These are phyloP conservation scores for Artibeus lituratus DNA, from an alignment of 2,797 vertebrate species.

Conservation along the genomic window DNA sequence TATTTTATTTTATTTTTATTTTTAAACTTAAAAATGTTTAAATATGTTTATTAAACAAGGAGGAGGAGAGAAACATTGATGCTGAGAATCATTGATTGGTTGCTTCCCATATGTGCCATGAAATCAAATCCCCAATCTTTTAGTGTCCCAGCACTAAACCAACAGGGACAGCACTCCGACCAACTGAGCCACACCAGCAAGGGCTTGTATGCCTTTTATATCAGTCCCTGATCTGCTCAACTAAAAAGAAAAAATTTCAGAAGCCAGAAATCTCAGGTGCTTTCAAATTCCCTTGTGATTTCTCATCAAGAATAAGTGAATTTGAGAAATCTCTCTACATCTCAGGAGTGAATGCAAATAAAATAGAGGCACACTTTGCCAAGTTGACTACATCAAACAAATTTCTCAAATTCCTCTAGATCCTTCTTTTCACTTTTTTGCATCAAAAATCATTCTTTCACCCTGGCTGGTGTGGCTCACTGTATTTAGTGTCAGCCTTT, in stretches of 20 bases:
- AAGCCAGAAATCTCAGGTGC: neutral
- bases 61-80: neutral
- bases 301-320: neutral
- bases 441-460: neutral
- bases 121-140: neutral
- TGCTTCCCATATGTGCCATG: neutral
- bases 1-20: too few relatives aligned
- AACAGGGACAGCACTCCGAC: neutral
- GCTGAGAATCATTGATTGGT: neutral
- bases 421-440: neutral
- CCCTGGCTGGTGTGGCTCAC: too few relatives aligned
- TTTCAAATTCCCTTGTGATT: conserved; percentile 24
- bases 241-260: neutral
- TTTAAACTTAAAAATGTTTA: neutral
- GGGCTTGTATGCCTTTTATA: neutral
- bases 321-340: neutral
- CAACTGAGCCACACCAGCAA: neutral
- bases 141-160: neutral
- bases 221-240: neutral
- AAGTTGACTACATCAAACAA: neutral
- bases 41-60: neutral
- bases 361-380: neutral
- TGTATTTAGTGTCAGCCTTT: too few relatives aligned
- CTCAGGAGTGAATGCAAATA: neutral
- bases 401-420: conserved; percentile 17